Evolutionary conservation across 2,797 vertebrate genomes (phyloP), one percentile per base, ranked within the genome.

Genomic region (Diceros bicornis): DNA sequence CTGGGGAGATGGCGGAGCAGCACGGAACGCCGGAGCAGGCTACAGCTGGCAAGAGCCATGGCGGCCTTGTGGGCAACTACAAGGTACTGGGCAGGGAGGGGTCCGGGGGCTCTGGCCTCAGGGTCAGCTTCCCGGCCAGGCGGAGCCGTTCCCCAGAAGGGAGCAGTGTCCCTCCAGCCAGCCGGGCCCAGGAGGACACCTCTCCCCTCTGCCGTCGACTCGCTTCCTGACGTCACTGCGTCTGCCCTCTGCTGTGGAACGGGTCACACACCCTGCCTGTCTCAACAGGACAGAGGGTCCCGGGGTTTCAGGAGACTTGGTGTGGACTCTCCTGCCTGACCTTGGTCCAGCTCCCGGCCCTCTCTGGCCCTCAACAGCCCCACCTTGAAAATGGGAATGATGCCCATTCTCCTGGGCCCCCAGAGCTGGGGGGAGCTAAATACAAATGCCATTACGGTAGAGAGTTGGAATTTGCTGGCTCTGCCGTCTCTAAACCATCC

Each of bases 11-110:
- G 99, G 99, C 99, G 0, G 99, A 99, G 97, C 99, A 99, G 98
- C 99, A 99, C 41, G 99, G 99, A 71, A 98, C 98, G 57, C 99
- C 99, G 0, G 99, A 99, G 98, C 99, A 99, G 99, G 98, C 99
- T 97, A 99, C 98, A 8, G 99, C 99, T 69, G 99, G 99, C 95
- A 99, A 99, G 98, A 99, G 99, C 88, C 99, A 99, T 47, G 99
- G 99, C 10, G 99, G 99, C 97, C 98, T 98, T 41, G 99, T 98
- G 90, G 99, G 98, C 74, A 98, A 55, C 23, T 99, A 99, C 97
- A 99, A 99, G 99, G 99, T 99, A 99, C 18, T 37, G 34, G 37
- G 12, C 1, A 47, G 44, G 16, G 5, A 7, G 18, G 0, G 50
- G 7, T 0, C 29, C 68, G 0, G 0, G 61, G 34, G 6, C 32